A percentile compares a stretch with the other conserved stretches of the same genome.
phyloP scores from a whole-genome alignment of 2,888 invertebrate genomes.

The Hipparchia semele region DNA sequence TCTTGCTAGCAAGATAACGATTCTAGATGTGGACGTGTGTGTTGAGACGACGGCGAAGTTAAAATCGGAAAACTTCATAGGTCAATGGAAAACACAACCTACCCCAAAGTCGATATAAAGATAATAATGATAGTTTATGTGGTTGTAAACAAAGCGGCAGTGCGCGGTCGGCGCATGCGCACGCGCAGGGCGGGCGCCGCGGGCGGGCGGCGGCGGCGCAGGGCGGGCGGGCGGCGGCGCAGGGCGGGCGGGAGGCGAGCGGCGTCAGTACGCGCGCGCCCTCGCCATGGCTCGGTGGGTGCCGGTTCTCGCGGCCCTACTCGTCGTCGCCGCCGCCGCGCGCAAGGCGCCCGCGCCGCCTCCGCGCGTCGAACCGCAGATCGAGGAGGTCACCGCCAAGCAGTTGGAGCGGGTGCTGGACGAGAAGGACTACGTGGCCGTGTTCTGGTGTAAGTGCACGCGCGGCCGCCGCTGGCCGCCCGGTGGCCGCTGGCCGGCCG shows the following conservation, averaged over 20 bases:
- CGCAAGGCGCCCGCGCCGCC: conserved; percentile 66
- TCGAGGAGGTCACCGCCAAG: conserved; percentile 96
- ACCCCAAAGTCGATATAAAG: conserved; percentile 23
- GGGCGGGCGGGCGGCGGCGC: conserved; percentile 49
- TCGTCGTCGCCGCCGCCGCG: conserved; percentile 81
- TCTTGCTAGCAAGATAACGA: no score
- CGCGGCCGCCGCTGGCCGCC: conserved; percentile 41
- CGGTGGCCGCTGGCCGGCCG: conserved; percentile 47
- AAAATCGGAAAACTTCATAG: background rate
- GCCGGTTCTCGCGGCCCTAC: conserved; percentile 75
- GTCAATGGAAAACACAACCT: conserved; percentile 13
- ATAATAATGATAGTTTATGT: conserved; percentile 21
- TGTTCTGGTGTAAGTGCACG: conserved; percentile 96
- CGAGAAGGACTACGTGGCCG: conserved; percentile 97
- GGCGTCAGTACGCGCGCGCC: conserved; percentile 78
- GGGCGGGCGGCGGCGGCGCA: conserved; percentile 44
- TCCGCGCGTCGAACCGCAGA: conserved; percentile 86
- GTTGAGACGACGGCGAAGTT: no score
- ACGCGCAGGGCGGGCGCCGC: conserved; percentile 47
- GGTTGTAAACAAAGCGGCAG: conserved; percentile 41
- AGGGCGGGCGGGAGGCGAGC: conserved; percentile 51
- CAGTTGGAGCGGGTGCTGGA: conserved; percentile 94
- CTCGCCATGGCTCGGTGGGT: conserved; percentile 81
- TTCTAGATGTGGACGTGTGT: no score
- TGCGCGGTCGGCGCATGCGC: conserved; percentile 38